These are phyloP conservation scores for Danaus plexippus DNA, from an alignment of 1,140 invertebrate species.

Conservation along the genomic window DNA sequence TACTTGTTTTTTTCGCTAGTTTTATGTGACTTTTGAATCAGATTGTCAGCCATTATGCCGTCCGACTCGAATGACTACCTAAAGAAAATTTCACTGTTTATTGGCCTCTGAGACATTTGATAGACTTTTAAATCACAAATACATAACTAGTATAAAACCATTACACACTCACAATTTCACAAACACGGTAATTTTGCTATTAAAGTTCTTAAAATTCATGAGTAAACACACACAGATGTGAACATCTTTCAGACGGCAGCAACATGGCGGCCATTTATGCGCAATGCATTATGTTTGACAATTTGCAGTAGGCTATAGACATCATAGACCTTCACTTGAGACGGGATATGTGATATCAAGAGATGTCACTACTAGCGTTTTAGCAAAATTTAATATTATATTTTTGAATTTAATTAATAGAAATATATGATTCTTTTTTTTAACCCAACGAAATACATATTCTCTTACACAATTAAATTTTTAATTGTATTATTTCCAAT, in stretches of 20 bases:
- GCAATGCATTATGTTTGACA: conserved; percentile 73
- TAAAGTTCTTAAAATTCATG: conserved; percentile 70
- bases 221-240: conserved; percentile 72
- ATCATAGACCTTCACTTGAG: conserved; percentile 35
- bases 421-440: background rate
- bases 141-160: conserved; percentile 65
- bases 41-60: conserved; percentile 73
- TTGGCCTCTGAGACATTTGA: conserved; percentile 71
- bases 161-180: conserved; percentile 71
- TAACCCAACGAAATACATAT: too few species aligned
- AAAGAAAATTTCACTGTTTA: conserved; percentile 72
- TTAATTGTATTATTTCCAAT: too few species aligned
- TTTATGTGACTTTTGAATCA: conserved; percentile 74
- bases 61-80: conserved; percentile 72
- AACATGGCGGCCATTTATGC: conserved; percentile 73
- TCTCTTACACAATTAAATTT: too few species aligned
- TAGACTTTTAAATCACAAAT: conserved; percentile 63
- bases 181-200: conserved; percentile 69
- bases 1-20: conserved; percentile 73
- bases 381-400: background rate
- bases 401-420: conserved; percentile 4
- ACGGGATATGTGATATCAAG: conserved; percentile 12
- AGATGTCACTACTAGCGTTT: conserved; percentile 38
- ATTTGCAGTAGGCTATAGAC: conserved; percentile 66
- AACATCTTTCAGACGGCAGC: conserved; percentile 72